Evolutionary conservation across 2,113 vertebrate species (phyloP).

Genomic region (Progne subis): DNA sequence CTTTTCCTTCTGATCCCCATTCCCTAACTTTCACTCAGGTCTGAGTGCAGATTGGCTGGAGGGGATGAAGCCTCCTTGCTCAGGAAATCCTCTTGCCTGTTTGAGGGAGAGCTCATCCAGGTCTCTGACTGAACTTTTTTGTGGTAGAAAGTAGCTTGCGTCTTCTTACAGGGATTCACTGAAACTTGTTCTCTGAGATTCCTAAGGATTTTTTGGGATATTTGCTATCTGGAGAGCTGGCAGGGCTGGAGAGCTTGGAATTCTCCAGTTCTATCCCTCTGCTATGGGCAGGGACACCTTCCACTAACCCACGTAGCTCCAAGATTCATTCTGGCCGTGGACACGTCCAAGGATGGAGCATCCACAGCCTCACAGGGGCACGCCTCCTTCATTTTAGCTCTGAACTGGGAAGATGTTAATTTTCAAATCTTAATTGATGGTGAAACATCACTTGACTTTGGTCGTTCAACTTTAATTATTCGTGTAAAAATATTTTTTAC

Average conservation of each 20-base stretch:
- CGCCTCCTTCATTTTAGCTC: not conserved
- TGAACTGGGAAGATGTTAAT: not conserved
- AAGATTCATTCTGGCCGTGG: not conserved
- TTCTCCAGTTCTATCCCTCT: not conserved
- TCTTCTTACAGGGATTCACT: not conserved
- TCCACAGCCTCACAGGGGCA: not conserved
- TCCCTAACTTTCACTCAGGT: not conserved
- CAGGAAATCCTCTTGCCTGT: not conserved
- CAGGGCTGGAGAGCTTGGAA: not conserved
- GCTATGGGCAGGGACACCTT: not conserved
- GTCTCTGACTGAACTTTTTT: not conserved
- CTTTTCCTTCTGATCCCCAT: not conserved
- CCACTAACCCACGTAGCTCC: fast-evolving
- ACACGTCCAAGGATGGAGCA: not conserved
- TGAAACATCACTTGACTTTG: not conserved
- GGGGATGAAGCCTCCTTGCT: not conserved
- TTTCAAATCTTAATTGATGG: not conserved
- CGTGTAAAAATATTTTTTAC: not conserved
- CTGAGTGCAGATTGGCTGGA: not conserved
- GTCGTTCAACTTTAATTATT: not conserved
- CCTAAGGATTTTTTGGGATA: not conserved
- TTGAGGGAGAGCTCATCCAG: not conserved
- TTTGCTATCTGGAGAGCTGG: not conserved
- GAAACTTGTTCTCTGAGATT: not conserved
- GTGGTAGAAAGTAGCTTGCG: not conserved